Base-by-base conservation (phyloP, 1,140 invertebrate species). In the Macrocentrus cingulum region DNA sequence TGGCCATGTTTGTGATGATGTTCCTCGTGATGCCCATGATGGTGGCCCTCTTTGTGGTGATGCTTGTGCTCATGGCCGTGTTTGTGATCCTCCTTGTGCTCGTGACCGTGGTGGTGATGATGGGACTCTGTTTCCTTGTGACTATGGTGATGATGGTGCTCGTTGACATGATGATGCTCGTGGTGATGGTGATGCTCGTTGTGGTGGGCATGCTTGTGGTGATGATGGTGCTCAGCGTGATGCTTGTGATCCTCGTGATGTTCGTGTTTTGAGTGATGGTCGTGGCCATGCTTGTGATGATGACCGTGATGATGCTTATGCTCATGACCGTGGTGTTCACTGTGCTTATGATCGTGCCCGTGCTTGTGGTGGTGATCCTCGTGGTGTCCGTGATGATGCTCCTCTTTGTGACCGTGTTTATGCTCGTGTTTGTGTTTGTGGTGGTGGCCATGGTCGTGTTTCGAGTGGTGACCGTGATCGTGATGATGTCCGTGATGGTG, bases 51-150 rank as follows among this genome's bases (percentile, higher is more conserved):
- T 5, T 76, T 55, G n/a, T 71, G 68, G 0, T 60, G 66, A 20
- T 75, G 68, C n/a, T 73, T 71, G 37, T 76, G 74, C 2, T 73
- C 65, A 16, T 73, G 66, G 5, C 61, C 65, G 49, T 75, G 72
- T 3, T 70, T 70, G 34, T 75, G 72, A 20, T 68, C 60, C 50
- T 75, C 71, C 11, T 71, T 66, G 4, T 74, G 59, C 0, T 65
- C 63, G 54, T 75, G 72, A 0, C 63, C 55, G 49, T 74, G 72
- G 0, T 72, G 58, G 20, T 74, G 71, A 1, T 72, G 66, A 20
- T 72, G 62, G 9, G 67, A 63, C 11, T 73, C 70, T 0, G 59
- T 64, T 23, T 76, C 69, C 11, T 74, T 73, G 44, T 76, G 74
- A 0, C 68, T 66, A 9, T 76, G 70, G 0, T 66, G 66, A 23